These are phyloP conservation scores for Trematocara nigrifrons DNA, from an alignment of 2,113 vertebrate genomes.

Conservation along the genomic window DNA sequence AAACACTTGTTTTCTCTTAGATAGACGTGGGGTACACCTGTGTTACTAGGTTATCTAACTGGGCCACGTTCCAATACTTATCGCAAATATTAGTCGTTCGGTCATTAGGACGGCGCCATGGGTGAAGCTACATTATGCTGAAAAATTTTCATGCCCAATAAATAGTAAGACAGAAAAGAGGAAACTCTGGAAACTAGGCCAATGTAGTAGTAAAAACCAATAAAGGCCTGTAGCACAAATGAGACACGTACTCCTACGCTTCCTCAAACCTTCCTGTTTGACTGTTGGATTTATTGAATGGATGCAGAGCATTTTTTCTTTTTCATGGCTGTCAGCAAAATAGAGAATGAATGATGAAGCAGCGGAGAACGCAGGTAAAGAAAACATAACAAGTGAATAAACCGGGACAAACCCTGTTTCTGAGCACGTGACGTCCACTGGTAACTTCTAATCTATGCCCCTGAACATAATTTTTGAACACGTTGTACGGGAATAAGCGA, in stretches of 20 bases:
- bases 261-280: constrained; percentile 9
- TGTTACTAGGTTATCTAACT: constrained; percentile 9
- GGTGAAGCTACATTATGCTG: not conserved
- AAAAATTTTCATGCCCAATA: not conserved
- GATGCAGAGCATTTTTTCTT: constrained; percentile 14
- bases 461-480: not conserved
- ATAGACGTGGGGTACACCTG: not conserved
- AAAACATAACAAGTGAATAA: not conserved
- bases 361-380: not conserved
- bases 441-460: not conserved
- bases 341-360: constrained; percentile 26
- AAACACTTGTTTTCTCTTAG: not conserved
- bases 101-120: not conserved
- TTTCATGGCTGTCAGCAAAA: constrained; percentile 32
- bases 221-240: constrained; percentile 34
- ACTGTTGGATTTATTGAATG: constrained; percentile 39
- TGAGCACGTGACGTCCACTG: not conserved
- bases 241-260: constrained; percentile 42
- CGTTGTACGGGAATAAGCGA: not conserved
- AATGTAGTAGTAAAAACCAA: not conserved
- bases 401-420: constrained; percentile 40
- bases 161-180: not conserved
- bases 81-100: not conserved
- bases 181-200: not conserved
- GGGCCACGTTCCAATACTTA: not conserved